Evolutionary conservation across 1,140 invertebrate species (phyloP).

Genomic region (Leptopilina boulardi): DNA sequence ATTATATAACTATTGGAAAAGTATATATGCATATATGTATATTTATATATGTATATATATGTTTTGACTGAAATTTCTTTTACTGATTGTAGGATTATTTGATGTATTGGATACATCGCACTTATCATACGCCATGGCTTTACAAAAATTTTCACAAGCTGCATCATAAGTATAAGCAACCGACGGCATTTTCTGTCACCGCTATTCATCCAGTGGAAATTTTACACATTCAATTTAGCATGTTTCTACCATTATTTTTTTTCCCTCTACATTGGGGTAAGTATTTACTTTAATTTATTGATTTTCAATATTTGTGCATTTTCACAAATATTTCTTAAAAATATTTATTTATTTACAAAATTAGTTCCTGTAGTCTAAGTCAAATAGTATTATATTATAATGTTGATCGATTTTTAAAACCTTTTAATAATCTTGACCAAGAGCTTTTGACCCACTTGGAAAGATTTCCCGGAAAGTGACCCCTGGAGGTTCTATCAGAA

Average conservation of each 20-base stretch:
- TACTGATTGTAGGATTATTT: slow-evolving; percentile 79
- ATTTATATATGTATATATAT: too few relatives aligned
- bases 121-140: slow-evolving; percentile 82
- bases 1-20: neutral
- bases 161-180: slow-evolving; percentile 86
- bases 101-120: slow-evolving; percentile 82
- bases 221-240: slow-evolving; percentile 78
- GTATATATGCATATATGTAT: too few relatives aligned
- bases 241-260: slow-evolving; percentile 77
- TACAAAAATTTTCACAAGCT: slow-evolving; percentile 86
- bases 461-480: too few relatives aligned
- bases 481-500: too few relatives aligned
- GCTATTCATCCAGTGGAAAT: slow-evolving; percentile 85
- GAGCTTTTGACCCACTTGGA: too few relatives aligned
- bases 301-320: neutral
- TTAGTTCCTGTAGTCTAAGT: too few relatives aligned
- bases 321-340: too few relatives aligned
- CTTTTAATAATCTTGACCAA: too few relatives aligned
- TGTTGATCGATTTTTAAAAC: too few relatives aligned
- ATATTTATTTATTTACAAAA: too few relatives aligned
- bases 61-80: slow-evolving; percentile 33
- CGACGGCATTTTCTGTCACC: slow-evolving; percentile 84
- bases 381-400: too few relatives aligned
- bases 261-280: slow-evolving; percentile 82
- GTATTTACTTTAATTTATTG: slow-evolving; percentile 59